These are phyloP conservation scores for Isurus oxyrinchus DNA, from an alignment of 2,113 vertebrate genomes.

Conservation along the genomic window DNA sequence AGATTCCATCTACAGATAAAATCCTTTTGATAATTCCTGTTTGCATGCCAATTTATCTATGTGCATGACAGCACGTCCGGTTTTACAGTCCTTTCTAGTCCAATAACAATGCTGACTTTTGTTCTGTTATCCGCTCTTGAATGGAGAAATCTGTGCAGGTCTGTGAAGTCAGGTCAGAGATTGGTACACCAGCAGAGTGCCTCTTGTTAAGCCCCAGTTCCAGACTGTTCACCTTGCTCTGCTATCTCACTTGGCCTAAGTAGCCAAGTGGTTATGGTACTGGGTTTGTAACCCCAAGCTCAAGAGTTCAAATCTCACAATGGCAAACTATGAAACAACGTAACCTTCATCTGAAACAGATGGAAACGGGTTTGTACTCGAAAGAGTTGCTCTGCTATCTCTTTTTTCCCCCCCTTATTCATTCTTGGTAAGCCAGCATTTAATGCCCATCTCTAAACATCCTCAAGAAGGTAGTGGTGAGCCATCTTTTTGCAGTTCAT, in stretches of 20 bases:
- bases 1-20: neutral
- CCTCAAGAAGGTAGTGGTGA: neutral
- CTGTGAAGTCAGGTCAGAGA: neutral
- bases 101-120: neutral
- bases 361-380: too few relatives aligned
- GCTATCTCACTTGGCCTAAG: too few relatives aligned
- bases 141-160: neutral
- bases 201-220: neutral
- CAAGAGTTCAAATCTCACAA: too few relatives aligned
- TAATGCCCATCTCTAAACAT: neutral
- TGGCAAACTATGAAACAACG: too few relatives aligned
- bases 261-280: too few relatives aligned
- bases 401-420: neutral
- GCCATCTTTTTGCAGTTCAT: neutral
- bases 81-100: neutral
- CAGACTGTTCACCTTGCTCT: neutral
- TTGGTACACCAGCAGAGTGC: neutral
- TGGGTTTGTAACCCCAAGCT: too few relatives aligned
- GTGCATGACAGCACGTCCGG: neutral
- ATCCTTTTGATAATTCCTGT: neutral
- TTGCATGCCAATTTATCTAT: neutral
- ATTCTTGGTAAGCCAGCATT: neutral
- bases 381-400: too few relatives aligned
- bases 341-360: too few relatives aligned
- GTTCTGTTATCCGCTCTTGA: neutral